Evolutionary conservation across 2,113 vertebrate genomes (phyloP).

Genomic region (Chloropsis cyanopogon): DNA sequence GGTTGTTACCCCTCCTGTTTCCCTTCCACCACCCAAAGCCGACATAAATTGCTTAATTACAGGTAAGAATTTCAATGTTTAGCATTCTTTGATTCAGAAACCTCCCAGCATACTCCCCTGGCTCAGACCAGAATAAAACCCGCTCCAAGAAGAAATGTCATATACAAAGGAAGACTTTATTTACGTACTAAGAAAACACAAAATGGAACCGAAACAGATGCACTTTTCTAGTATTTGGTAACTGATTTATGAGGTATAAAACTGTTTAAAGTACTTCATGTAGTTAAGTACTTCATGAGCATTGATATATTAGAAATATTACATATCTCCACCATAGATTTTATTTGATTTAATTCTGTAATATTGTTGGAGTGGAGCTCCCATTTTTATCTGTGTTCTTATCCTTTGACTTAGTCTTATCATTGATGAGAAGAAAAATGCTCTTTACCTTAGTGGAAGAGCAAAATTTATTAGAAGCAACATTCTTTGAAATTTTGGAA

Average conservation of each 20-base stretch:
- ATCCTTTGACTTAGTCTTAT: background rate
- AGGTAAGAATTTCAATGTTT: background rate
- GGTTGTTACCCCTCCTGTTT: background rate
- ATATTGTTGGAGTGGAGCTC: background rate
- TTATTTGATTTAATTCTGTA: background rate
- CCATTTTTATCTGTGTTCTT: background rate
- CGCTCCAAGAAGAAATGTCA: background rate
- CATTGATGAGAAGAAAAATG: background rate
- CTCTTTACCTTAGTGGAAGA: background rate
- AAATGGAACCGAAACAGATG: background rate
- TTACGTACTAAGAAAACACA: background rate
- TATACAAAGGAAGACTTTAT: background rate
- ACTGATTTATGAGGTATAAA: background rate
- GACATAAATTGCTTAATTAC: background rate
- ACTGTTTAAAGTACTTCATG: background rate
- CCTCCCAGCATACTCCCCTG: background rate
- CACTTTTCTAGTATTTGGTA: background rate
- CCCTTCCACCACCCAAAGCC: background rate
- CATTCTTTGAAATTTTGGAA: background rate
- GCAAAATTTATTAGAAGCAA: background rate
- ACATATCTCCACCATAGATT: background rate
- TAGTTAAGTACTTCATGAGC: background rate
- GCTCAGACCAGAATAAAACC: background rate
- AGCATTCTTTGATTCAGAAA: background rate
- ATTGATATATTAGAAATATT: background rate